Evolutionary conservation across 2,888 invertebrate species (phyloP).

Genomic region (Thera obeliscata): DNA sequence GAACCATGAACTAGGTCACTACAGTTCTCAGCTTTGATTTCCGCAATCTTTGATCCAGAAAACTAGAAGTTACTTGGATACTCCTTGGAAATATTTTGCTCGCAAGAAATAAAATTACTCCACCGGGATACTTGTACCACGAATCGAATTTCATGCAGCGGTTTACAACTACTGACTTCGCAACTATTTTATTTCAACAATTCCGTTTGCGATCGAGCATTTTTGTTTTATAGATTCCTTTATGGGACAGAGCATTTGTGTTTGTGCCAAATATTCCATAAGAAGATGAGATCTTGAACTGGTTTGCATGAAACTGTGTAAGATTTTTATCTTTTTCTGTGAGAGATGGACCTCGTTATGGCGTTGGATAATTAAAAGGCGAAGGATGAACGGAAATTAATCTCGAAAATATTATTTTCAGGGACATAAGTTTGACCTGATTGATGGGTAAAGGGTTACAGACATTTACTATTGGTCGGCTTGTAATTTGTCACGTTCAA

Average conservation of each 20-base stretch:
- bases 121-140: slow-evolving; percentile 44
- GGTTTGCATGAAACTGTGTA: slow-evolving; percentile 33
- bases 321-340: slow-evolving; percentile 8
- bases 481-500: not conserved
- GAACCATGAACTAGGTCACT: slow-evolving; percentile 44
- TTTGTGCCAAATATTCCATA: slow-evolving; percentile 47
- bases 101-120: slow-evolving; percentile 49
- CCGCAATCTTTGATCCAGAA: slow-evolving; percentile 36
- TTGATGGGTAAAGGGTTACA: not conserved
- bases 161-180: slow-evolving; percentile 43
- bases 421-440: not conserved
- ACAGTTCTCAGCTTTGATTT: slow-evolving; percentile 47
- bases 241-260: slow-evolving; percentile 44
- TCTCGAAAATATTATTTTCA: not conserved
- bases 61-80: slow-evolving; percentile 24
- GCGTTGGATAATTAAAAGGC: not conserved
- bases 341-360: not conserved
- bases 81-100: slow-evolving; percentile 37
- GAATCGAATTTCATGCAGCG: slow-evolving; percentile 54
- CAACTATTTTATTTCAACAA: slow-evolving; percentile 34
- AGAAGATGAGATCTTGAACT: slow-evolving; percentile 38
- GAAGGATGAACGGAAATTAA: not conserved
- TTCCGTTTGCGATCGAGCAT: slow-evolving; percentile 20
- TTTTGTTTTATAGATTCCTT: slow-evolving; percentile 34
- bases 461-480: not conserved